A percentile compares a stretch with the other conserved stretches of the same genome.
Conservation (phyloP, 2,888 invertebrate species). For the Caenorhabditis sinica region DNA sequence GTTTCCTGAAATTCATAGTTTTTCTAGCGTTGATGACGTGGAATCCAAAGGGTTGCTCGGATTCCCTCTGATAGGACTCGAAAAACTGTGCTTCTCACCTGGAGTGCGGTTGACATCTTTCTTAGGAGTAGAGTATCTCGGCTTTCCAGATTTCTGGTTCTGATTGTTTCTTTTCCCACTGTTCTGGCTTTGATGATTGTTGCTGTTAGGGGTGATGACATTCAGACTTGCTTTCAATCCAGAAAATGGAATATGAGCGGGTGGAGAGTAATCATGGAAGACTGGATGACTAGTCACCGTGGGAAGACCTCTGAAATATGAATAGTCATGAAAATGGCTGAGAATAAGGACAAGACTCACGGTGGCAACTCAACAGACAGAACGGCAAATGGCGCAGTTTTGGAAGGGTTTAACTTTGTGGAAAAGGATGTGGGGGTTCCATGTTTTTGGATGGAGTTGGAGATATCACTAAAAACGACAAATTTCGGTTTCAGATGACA, state of each 20-base stretch:
- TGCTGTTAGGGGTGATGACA: neutral
- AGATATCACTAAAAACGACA: neutral
- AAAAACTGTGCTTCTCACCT: neutral
- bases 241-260: conserved; percentile 57
- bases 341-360: conserved; percentile 24
- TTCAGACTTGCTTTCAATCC: neutral
- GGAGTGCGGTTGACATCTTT: conserved; percentile 2
- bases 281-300: conserved; percentile 26
- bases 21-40: neutral
- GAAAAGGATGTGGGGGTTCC: neutral
- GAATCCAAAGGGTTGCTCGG: neutral
- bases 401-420: neutral
- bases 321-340: neutral
- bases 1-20: neutral
- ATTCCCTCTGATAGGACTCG: neutral
- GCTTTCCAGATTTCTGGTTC: neutral
- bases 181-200: neutral
- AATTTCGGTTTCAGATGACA: neutral
- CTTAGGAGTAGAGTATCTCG: neutral
- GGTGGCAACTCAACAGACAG: conserved; percentile 46
- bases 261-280: conserved; percentile 41
- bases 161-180: neutral
- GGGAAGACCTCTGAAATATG: conserved; percentile 54
- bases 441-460: neutral
- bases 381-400: conserved; percentile 16